phyloP scores from a whole-genome alignment of 2,113 vertebrate species.

The Taurulus bubalis region DNA sequence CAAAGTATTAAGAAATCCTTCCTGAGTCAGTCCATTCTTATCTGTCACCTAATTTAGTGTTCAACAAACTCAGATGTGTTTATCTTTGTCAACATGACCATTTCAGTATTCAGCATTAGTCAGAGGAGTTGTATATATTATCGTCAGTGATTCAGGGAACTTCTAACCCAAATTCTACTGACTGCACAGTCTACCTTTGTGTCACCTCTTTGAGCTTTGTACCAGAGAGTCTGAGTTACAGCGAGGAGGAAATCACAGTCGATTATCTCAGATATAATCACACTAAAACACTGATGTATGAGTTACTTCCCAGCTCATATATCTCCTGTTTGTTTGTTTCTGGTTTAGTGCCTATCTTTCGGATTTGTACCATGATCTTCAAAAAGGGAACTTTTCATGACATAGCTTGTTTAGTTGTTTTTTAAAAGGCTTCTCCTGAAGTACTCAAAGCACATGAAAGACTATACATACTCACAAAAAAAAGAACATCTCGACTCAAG shows the following conservation, averaged over 20 bases:
- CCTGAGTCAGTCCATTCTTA: conserved; percentile 16
- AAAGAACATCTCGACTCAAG: conserved; percentile 20
- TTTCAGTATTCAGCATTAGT: conserved; percentile 36
- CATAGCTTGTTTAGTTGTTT: conserved; percentile 4
- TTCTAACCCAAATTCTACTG: neutral
- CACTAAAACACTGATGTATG: conserved; percentile 25
- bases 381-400: conserved; percentile 18
- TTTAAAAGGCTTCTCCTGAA: conserved; percentile 7
- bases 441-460: conserved; percentile 26
- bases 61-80: conserved; percentile 14
- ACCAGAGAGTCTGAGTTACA: neutral
- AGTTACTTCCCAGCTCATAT: conserved; percentile 21
- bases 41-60: conserved; percentile 22
- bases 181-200: neutral
- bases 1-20: neutral
- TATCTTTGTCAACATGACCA: conserved; percentile 26
- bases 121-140: conserved; percentile 29
- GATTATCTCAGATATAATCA: conserved; percentile 28
- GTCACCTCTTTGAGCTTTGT: neutral
- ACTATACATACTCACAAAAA: conserved; percentile 13
- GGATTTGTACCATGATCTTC: conserved; percentile 14
- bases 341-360: conserved; percentile 6
- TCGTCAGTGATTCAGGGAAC: neutral
- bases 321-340: conserved; percentile 41
- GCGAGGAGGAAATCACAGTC: conserved; percentile 27